These are phyloP conservation scores for Ctenicera cuprea DNA, from an alignment of 2,888 invertebrate genomes.

Conservation along the genomic window DNA sequence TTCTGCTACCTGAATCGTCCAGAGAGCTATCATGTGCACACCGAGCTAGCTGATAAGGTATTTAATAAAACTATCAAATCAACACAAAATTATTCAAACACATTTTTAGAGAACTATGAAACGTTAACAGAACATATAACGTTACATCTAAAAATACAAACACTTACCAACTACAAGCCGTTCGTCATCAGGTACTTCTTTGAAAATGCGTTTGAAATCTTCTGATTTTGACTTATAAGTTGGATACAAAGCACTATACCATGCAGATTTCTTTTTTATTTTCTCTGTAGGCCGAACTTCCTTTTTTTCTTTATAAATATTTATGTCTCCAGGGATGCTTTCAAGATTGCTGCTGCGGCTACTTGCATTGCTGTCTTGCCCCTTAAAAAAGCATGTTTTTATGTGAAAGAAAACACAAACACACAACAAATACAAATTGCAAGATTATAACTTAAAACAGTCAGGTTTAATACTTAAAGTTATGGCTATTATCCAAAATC, in stretches of 20 bases:
- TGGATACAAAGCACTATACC: conserved; percentile 91
- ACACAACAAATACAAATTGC: background rate
- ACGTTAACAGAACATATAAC: no score
- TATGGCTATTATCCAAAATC: no score
- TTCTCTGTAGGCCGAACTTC: conserved; percentile 71
- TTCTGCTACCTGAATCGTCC: no score
- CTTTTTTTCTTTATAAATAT: conserved; percentile 64
- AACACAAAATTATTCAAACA: no score
- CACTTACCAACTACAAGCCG: conserved; percentile 92
- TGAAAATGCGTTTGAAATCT: conserved; percentile 94
- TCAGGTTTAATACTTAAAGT: no score
- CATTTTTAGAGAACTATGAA: no score
- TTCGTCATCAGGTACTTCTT: conserved; percentile 93
- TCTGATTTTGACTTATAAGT: conserved; percentile 95
- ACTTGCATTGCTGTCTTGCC: conserved; percentile 58
- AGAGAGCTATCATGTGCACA: no score
- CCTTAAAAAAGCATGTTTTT: conserved; percentile 45
- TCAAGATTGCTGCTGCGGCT: conserved; percentile 60
- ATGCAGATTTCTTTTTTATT: conserved; percentile 86
- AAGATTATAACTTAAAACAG: background rate
- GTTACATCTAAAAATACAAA: background rate
- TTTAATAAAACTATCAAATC: no score
- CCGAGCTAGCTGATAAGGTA: no score
- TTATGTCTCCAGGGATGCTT: conserved; percentile 61
- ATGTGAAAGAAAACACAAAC: no score